Evolutionary conservation across 2,113 vertebrate species (phyloP).

Genomic region (Rhinopomastus cyanomelas): DNA sequence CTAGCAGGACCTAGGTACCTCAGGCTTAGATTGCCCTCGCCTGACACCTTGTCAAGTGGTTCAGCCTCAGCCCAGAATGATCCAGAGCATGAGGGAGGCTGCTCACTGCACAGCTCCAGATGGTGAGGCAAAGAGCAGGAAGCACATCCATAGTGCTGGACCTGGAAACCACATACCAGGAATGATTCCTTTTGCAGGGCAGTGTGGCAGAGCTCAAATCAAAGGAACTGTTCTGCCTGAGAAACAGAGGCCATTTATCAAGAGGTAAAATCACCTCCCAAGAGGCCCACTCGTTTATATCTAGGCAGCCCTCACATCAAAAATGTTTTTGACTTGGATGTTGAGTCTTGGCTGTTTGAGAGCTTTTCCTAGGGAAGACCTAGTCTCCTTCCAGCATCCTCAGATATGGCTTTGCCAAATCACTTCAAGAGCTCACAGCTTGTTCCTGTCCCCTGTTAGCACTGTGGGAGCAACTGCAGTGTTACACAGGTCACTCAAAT

Average conservation of each 20-base stretch:
- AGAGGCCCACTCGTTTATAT: not conserved
- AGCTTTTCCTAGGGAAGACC: not conserved
- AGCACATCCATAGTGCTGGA: not conserved
- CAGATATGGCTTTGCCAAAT: not conserved
- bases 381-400: not conserved
- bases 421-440: not conserved
- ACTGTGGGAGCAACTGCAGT: not conserved
- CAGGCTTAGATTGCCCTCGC: not conserved
- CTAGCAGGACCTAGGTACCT: not conserved
- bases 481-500: not conserved
- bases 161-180: not conserved
- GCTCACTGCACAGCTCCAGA: not conserved
- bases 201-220: not conserved
- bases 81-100: fast-evolving
- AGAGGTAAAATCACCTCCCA: not conserved
- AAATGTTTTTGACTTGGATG: not conserved
- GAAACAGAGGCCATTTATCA: not conserved
- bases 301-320: not conserved
- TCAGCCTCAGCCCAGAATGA: not conserved
- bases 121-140: not conserved
- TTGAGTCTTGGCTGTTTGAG: not conserved
- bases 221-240: not conserved
- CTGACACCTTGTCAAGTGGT: not conserved
- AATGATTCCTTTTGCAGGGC: not conserved
- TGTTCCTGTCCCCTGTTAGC: not conserved